Base-by-base conservation (phyloP, 2,888 invertebrate species). In the Acanthococcus lagerstroemiae region DNA sequence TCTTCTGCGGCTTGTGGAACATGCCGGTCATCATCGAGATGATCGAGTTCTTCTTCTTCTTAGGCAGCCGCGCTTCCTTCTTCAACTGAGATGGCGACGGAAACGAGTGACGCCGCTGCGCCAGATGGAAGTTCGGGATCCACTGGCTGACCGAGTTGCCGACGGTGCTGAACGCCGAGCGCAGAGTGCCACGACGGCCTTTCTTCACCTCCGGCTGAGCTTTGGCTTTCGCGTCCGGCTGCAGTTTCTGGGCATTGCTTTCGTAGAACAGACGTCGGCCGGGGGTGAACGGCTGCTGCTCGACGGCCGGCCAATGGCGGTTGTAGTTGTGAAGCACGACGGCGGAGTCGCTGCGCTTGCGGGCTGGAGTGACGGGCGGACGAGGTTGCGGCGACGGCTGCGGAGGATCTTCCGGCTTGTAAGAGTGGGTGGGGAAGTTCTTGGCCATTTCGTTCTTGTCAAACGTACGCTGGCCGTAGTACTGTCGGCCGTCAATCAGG, bases 1-100 rank as follows among this genome's bases (percentile, higher is more conserved):
- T 21, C 30, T 37, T 63, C 3, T 63, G 19, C 4, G 90, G 90
- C 78, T 90, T 91, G 75, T 90, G 89, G 71, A 92, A 78, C 69
- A 92, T 83, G 22, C 88, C 90, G 1, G 89, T 90, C 77, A 92
- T 86, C 0, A 90, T 90, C 0, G 89, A 85, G 0, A 90, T 88
- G 61, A 92, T 79, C 4, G 86, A 84, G 71, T 87, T 86, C 74
- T 88, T 88, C 75, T 88, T 89, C 77, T 88, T 88, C 68, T 68
- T 71, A 69, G 12, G 71, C 63, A 44, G 68, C 60, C 70, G 70
- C 56, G 69, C 71, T 3, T 70, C 60, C 5, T 46, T 45, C 45
- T 58, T 44, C 26, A 44, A 6, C 2, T 45, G 27, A 4, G 50
- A 22, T 0, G 90, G 90, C 61, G 92, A 77, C 1, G 91, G 91